Conservation (phyloP, 2,888 invertebrate genomes). For the Microdon myrmicae region DNA sequence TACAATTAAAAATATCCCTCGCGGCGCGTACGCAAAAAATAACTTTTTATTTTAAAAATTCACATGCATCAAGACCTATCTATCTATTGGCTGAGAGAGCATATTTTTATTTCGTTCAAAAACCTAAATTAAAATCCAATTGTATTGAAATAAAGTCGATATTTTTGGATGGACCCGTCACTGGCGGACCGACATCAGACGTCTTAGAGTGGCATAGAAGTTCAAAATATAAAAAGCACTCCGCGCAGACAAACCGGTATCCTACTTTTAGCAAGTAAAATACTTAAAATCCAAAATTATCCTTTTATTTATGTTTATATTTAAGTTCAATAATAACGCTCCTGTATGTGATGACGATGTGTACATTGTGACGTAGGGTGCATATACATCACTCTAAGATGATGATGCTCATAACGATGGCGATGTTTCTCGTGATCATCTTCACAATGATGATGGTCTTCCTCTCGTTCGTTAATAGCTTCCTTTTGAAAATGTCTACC, state of each 20-base stretch:
- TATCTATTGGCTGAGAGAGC: slow-evolving; percentile 26
- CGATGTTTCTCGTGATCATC: slow-evolving; percentile 6
- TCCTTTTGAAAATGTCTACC: slow-evolving; percentile 12
- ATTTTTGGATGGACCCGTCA: slow-evolving; percentile 43
- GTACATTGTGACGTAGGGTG: slow-evolving; percentile 6
- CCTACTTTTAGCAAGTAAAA: slow-evolving; percentile 43
- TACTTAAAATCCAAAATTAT: slow-evolving; percentile 50
- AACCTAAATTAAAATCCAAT: slow-evolving; percentile 50
- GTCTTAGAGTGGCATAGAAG: slow-evolving; percentile 24
- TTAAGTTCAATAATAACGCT: slow-evolving; percentile 47
- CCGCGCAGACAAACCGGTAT: slow-evolving; percentile 41
- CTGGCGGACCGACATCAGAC: slow-evolving; percentile 7
- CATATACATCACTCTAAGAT: slow-evolving; percentile 6
- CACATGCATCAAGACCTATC: slow-evolving; percentile 29
- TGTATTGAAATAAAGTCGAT: slow-evolving; percentile 52
- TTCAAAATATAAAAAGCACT: slow-evolving; percentile 25
- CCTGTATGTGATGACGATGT: slow-evolving; percentile 22
- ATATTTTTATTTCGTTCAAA: slow-evolving; percentile 46
- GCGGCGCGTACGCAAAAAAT: slow-evolving; percentile 46
- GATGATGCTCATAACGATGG: slow-evolving; percentile 24
- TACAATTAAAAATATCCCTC: slow-evolving; percentile 50
- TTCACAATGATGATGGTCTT: slow-evolving; percentile 13
- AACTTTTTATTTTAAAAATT: slow-evolving; percentile 48
- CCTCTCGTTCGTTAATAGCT: slow-evolving; percentile 23
- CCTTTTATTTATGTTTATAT: slow-evolving; percentile 50